Base-by-base conservation (phyloP, 2,797 vertebrate genomes). In the Anguilla pacifica region DNA sequence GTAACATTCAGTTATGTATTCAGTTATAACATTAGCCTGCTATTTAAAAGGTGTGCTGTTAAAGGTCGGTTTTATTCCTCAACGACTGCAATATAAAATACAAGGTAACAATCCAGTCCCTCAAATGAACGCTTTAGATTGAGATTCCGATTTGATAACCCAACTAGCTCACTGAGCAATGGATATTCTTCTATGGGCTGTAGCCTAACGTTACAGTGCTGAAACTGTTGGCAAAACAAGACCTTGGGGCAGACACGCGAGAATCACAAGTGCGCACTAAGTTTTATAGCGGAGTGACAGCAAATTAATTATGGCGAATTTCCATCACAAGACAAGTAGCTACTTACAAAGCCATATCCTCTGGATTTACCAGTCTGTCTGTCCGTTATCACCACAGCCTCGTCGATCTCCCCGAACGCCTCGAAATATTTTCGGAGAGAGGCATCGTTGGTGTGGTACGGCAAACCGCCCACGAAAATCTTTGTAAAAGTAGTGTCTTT, bases 321-420 rank as follows among this genome's bases (percentile, higher is more conserved):
- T 84, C 25, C 67, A 55, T 25, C n/a, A 55, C 43, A 72, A 6
- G 3, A 19, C 25, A 4, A 4, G 4, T 43, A 46, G 13, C 64
- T 90, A 98, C 98, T 99, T 94, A 99, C 98, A 91, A 99, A 99
- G 89, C 98, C 98, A 70, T 99, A 99, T 94, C 98, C 98, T 88
- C 98, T 94, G 91, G 98, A 99, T 90, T 98, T 99, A 86, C 98
- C 97, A 10, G 97, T 99, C 95, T 98, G 98, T 74, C 98, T 96
- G 96, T 99, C 98, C 46, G 97, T 99, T 93, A 99, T 99, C 87
- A 99, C 98, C 91, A 99, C 98, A 53, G 98, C 98, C 94, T 99
- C 98, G 90, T 98, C 98, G 93, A 99, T 98, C 93, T 98, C 97
- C 82, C 98, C 98, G 93, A 98, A 99, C 92, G 94, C 97, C 96